phyloP scores from a whole-genome alignment of 1,140 invertebrate species.

The Melanaphis sacchari region DNA sequence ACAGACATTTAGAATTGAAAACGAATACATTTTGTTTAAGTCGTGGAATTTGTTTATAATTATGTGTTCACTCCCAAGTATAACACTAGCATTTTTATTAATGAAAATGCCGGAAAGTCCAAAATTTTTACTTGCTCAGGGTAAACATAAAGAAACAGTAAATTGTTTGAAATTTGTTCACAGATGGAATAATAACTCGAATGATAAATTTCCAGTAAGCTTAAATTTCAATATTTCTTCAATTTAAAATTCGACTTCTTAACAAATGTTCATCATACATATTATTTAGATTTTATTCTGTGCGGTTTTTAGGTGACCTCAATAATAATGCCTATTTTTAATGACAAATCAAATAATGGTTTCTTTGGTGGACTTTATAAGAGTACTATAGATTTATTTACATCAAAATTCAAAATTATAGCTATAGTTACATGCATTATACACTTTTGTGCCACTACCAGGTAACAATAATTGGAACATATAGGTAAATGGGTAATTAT shows the following conservation, averaged over 20 bases:
- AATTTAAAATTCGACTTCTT: background rate
- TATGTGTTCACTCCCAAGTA: constrained; percentile 85
- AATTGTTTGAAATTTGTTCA: constrained; percentile 82
- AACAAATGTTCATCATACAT: background rate
- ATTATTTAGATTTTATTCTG: background rate
- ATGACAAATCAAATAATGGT: background rate
- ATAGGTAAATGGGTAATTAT: background rate
- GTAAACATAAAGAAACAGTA: constrained; percentile 78
- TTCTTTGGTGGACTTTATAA: background rate
- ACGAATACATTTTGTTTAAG: constrained; percentile 76
- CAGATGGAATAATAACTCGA: constrained; percentile 78
- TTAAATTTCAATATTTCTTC: background rate
- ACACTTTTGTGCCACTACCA: constrained; percentile 53
- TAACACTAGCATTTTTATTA: constrained; percentile 81
- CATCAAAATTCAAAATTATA: constrained; percentile 29
- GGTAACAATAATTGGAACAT: background rate
- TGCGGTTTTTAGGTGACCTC: background rate
- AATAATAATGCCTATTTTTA: background rate
- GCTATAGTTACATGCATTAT: constrained; percentile 31
- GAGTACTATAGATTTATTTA: background rate
- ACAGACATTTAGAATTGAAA: constrained; percentile 61
- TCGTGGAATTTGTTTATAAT: constrained; percentile 91
- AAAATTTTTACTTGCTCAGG: constrained; percentile 82
- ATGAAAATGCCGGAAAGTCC: constrained; percentile 89
- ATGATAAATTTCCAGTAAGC: constrained; percentile 72